These are phyloP conservation scores for Notiomystis cincta DNA, from an alignment of 2,113 vertebrate species.

Conservation along the genomic window DNA sequence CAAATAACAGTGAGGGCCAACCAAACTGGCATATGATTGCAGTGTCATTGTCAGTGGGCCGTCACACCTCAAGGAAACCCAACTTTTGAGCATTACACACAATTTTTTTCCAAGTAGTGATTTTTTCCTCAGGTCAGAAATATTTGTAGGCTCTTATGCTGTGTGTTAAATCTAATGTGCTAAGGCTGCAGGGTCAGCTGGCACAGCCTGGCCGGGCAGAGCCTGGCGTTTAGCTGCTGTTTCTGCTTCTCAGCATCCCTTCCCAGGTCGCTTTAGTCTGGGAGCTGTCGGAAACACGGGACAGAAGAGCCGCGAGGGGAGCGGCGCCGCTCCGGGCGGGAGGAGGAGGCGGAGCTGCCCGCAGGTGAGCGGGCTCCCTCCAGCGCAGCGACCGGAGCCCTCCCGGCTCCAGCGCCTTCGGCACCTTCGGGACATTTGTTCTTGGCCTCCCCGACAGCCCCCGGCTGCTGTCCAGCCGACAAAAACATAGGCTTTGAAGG, in stretches of 20 bases:
- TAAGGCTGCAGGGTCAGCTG: not conserved
- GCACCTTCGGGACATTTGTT: not conserved
- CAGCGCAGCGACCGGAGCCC: not conserved
- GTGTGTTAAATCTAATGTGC: not conserved
- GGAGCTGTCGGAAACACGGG: not conserved
- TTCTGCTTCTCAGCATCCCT: not conserved
- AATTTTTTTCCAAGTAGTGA: not conserved
- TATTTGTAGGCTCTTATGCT: not conserved
- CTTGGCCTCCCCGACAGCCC: not conserved
- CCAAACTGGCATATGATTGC: not conserved
- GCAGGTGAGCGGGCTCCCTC: not conserved
- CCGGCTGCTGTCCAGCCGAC: not conserved
- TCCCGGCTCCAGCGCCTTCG: not conserved
- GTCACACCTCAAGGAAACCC: not conserved
- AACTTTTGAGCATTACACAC: not conserved
- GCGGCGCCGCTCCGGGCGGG: not conserved
- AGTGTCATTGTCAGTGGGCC: not conserved
- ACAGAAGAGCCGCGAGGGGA: not conserved
- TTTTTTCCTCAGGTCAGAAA: not conserved
- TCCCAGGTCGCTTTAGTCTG: not conserved
- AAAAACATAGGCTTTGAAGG: not conserved
- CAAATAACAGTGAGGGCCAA: not conserved
- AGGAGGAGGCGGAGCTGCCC: too few relatives aligned
- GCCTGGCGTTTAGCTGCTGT: not conserved
- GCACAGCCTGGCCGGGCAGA: not conserved